Conservation (phyloP, 1,140 invertebrate species). For the Trypoxylus dichotomus region DNA sequence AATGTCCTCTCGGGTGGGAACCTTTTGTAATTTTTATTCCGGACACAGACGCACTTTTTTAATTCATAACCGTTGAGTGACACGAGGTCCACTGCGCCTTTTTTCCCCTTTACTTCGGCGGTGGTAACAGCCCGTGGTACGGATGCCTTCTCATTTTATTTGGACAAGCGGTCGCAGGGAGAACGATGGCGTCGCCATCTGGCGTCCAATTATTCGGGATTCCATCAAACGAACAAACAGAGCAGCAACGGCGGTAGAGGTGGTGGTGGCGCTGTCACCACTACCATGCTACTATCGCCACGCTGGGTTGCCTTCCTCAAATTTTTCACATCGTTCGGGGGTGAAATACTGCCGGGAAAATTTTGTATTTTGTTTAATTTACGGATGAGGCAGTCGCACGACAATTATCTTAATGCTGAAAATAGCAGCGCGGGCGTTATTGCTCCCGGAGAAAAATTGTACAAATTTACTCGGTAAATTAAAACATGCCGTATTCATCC, state of each 20-base stretch:
- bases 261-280: background rate
- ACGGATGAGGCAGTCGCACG: conserved; percentile 15
- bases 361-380: conserved; percentile 25
- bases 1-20: background rate
- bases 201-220: conserved; percentile 4
- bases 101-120: background rate
- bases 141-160: conserved; percentile 20
- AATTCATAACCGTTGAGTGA: conserved; percentile 27
- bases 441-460: conserved; percentile 3
- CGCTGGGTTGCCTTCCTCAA: background rate
- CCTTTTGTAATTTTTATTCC: conserved; percentile 24
- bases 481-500: conserved; percentile 18
- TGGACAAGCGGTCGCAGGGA: conserved; percentile 7
- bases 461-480: conserved; percentile 21
- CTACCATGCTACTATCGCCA: background rate
- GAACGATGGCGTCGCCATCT: conserved; percentile 5
- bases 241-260: background rate
- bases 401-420: conserved; percentile 22
- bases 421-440: conserved; percentile 4
- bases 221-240: conserved; percentile 19
- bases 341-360: conserved; percentile 14
- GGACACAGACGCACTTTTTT: conserved; percentile 27
- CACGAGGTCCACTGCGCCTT: background rate
- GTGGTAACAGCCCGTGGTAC: background rate
- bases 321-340: conserved; percentile 12